Percentiles rank a stretch among this genome's conserved stretches.
Conservation (phyloP, 2,113 vertebrate genomes). For the Ceyx margarethae region DNA sequence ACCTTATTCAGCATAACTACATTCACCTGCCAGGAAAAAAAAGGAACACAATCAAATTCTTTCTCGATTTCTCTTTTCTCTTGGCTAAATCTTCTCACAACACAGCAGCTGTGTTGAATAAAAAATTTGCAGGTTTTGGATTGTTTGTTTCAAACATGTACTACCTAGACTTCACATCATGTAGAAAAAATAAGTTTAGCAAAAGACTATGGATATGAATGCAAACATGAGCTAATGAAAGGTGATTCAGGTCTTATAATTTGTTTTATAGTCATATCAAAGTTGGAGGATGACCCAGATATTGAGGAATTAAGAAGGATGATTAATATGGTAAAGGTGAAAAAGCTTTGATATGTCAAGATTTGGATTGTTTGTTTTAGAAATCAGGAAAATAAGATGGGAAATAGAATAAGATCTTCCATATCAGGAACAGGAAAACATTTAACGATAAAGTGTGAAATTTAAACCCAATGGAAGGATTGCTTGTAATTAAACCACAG, state of each 20-base stretch:
- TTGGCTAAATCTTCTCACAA: neutral
- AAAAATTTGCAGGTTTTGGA: neutral
- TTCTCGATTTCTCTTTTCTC: neutral
- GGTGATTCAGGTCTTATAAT: neutral
- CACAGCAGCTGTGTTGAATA: fast-evolving
- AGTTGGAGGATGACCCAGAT: neutral
- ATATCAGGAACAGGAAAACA: neutral
- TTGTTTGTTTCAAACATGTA: neutral
- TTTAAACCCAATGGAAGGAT: neutral
- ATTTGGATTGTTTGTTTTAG: fast-evolving
- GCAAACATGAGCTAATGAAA: neutral
- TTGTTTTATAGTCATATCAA: neutral
- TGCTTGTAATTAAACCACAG: neutral
- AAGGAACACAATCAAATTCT: neutral
- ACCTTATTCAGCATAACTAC: neutral
- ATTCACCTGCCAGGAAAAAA: neutral
- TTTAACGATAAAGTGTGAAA: neutral
- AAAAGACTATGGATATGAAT: neutral
- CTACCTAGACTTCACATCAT: neutral
- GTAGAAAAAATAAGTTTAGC: neutral
- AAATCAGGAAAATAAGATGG: neutral
- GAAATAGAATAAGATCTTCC: neutral
- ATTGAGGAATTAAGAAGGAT: neutral
- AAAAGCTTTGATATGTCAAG: neutral
- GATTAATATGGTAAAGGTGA: neutral